Percentiles rank a stretch among this genome's conserved stretches.
Evolutionary conservation across 2,888 invertebrate genomes (phyloP).

Genomic region (Dorcus parallelipipedus): DNA sequence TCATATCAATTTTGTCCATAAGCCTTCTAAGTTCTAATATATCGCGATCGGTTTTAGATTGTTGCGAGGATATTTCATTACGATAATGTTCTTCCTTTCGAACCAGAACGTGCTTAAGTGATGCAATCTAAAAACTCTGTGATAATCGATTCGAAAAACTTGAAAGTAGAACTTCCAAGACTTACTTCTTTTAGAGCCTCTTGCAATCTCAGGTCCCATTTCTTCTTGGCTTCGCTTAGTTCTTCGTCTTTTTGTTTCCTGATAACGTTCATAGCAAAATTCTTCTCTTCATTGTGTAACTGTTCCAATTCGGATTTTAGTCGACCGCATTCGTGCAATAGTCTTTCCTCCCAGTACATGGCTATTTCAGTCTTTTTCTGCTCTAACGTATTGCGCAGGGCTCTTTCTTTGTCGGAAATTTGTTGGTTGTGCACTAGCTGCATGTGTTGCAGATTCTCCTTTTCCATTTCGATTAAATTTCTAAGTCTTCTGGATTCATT

Average conservation of each 20-base stretch:
- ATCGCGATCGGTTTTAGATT: conserved; percentile 66
- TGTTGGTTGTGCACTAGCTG: conserved; percentile 46
- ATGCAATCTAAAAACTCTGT: conserved; percentile 55
- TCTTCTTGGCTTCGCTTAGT: conserved; percentile 52
- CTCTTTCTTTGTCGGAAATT: conserved; percentile 47
- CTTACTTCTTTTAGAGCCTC: conserved; percentile 55
- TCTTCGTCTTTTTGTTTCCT: conserved; percentile 58
- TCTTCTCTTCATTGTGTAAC: conserved; percentile 59
- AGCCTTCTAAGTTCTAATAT: conserved; percentile 66
- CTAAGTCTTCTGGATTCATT: conserved; percentile 50
- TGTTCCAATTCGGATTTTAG: conserved; percentile 61
- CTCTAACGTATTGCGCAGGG: conserved; percentile 45
- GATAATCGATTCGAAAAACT: not conserved
- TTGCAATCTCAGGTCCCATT: conserved; percentile 53
- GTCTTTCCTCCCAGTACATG: conserved; percentile 62
- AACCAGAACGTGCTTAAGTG: conserved; percentile 61
- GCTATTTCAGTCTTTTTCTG: conserved; percentile 56
- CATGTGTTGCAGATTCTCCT: conserved; percentile 46
- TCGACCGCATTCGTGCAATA: conserved; percentile 60
- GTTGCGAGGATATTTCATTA: conserved; percentile 57
- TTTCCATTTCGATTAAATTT: conserved; percentile 43
- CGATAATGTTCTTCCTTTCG: conserved; percentile 59
- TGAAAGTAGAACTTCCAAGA: not conserved
- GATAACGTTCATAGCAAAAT: conserved; percentile 55
- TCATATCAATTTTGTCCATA: conserved; percentile 70